Evolutionary conservation across 2,888 invertebrate species (phyloP).

Genomic region (Sturmia bella): DNA sequence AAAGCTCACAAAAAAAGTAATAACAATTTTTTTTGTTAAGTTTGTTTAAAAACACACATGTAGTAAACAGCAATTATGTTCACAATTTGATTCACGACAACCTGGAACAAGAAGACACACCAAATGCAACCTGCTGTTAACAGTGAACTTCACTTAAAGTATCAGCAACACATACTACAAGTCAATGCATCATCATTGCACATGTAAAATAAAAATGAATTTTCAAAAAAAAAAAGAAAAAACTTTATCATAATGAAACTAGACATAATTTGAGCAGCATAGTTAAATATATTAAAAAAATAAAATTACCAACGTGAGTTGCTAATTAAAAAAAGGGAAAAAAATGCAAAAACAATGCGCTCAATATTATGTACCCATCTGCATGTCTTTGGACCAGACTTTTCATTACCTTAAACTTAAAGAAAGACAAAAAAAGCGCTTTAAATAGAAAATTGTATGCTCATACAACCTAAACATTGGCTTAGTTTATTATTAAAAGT

Average conservation of each 20-base stretch:
- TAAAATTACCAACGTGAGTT: slow-evolving; percentile 40
- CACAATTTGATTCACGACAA: slow-evolving; percentile 6
- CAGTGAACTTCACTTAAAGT: slow-evolving; percentile 48
- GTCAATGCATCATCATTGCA: slow-evolving; percentile 29
- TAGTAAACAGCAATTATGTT: slow-evolving; percentile 36
- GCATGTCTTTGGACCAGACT: slow-evolving; percentile 4
- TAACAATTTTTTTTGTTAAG: background rate
- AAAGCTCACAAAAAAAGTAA: background rate
- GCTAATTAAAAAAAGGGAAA: slow-evolving; percentile 51
- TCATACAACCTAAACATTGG: slow-evolving; percentile 14
- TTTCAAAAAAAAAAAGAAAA: slow-evolving; percentile 41
- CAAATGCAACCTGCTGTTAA: slow-evolving; percentile 50
- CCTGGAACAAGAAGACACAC: slow-evolving; percentile 22
- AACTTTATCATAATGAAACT: slow-evolving; percentile 43
- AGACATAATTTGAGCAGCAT: slow-evolving; percentile 32
- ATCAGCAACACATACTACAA: slow-evolving; percentile 30
- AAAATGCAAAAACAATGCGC: slow-evolving; percentile 12
- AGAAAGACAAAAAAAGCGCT: background rate
- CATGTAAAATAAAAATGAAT: slow-evolving; percentile 18
- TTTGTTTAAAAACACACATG: background rate
- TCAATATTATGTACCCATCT: slow-evolving; percentile 12
- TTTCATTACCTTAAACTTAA: slow-evolving; percentile 44
- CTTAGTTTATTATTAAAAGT: slow-evolving; percentile 13
- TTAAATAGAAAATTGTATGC: slow-evolving; percentile 14
- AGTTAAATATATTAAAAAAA: background rate